phyloP scores from a whole-genome alignment of 2,888 invertebrate genomes.

The Formica aserva region DNA sequence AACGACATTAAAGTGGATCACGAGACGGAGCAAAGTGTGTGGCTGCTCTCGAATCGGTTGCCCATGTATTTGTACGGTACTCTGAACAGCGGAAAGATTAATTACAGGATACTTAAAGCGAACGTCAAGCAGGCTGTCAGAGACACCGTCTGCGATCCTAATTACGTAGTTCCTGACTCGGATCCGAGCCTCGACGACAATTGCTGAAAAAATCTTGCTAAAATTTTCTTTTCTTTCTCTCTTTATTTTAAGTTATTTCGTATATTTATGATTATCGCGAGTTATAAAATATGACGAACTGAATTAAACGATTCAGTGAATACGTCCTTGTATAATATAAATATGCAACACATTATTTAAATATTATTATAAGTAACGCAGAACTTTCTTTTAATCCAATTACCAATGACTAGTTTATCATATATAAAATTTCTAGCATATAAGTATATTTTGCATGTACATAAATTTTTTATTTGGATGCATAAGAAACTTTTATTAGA shows the following conservation, averaged over 20 bases:
- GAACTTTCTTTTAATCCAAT: not conserved
- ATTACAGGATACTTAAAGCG: conserved; percentile 91
- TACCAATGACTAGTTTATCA: conserved; percentile 36
- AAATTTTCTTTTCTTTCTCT: not conserved
- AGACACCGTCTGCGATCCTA: conserved; percentile 91
- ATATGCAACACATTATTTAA: conserved; percentile 7
- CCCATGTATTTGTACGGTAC: conserved; percentile 91
- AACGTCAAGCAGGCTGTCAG: conserved; percentile 88
- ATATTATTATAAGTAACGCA: conserved; percentile 27
- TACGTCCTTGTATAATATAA: not conserved
- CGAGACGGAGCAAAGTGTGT: conserved; percentile 89
- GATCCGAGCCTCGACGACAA: conserved; percentile 79
- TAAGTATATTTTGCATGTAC: conserved; percentile 20
- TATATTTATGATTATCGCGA: conserved; percentile 20
- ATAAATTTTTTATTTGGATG: not conserved
- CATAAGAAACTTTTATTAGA: conserved; percentile 16
- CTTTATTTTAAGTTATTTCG: not conserved
- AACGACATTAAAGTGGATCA: conserved; percentile 93
- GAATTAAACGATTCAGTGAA: not conserved
- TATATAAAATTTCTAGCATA: conserved; percentile 27
- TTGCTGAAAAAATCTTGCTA: conserved; percentile 70
- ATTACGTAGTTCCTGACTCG: conserved; percentile 79
- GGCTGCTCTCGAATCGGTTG: conserved; percentile 92
- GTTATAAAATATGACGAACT: conserved; percentile 21
- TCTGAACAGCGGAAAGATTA: conserved; percentile 89